Base-by-base conservation (phyloP, 1,140 invertebrate species). In the Rhyacophila brunnea region DNA sequence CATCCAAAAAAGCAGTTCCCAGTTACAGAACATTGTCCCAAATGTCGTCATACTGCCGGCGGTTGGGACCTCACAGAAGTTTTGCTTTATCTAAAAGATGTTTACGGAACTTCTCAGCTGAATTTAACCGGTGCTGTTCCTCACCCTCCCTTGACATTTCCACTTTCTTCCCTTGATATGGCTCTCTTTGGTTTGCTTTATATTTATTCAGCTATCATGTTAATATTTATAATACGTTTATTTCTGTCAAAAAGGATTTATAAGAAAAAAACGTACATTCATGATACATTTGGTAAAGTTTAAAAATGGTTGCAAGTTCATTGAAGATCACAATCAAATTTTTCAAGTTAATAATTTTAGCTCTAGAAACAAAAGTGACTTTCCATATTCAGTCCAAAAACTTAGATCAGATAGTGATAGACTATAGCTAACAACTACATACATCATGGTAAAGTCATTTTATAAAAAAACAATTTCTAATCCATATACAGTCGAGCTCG, bases 1-100 rank as follows among this genome's bases (percentile, higher is more conserved):
- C 86, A 90, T 75, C 93, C 89, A 1, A 99, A 99, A 77, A 81
- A 90, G 34, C 90, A 95, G 69, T 99, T 96, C 75, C 97, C 97
- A 1, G 78, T 85, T 9, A 62, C 69, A 7, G 66, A 75, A 1
- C 75, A 83, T 50, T 97, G 95, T 75, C 78, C 84, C 0, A 67
- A 78, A 10, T 98, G 96, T 71, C 81, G 81, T 52, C 70, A 78
- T 10, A 62, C 69, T 1, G 74, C 82, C 52, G 79, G 75, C 2
- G 77, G 80, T 17, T 95, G 89, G 87, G 83, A 90, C 64, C 75
- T 85, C 61, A 72, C 74, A 0, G 81, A 86, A 52, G 90, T 96
- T 1, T 75, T 93, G 18, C 66, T 77, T 17, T 96, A 92, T 72
- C 73, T 98, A 6, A 84, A 87, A 49, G 78, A 74, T 20, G 85